Percentiles rank a stretch among this genome's conserved stretches.
Evolutionary conservation across 2,113 vertebrate species (phyloP).

Genomic region (Rhinolophus ferrumequinum): DNA sequence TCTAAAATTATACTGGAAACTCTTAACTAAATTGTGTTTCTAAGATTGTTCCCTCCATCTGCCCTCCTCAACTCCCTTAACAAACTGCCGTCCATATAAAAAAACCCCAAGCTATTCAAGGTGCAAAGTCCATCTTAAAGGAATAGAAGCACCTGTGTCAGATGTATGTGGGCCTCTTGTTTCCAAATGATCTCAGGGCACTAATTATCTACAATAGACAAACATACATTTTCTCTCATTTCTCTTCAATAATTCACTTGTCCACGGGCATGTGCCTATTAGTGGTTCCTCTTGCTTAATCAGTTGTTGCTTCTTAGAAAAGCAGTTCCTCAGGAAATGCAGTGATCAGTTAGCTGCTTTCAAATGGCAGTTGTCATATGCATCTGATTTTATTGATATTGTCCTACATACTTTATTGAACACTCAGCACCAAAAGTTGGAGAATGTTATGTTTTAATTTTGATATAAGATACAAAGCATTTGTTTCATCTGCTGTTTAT

Average conservation of each 20-base stretch:
- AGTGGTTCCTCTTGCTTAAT: background rate
- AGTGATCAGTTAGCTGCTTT: background rate
- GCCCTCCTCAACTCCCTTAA: background rate
- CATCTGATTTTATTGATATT: background rate
- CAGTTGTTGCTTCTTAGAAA: conserved; percentile 19
- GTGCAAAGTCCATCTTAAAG: background rate
- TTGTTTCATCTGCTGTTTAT: background rate
- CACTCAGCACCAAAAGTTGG: background rate
- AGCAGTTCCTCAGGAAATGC: conserved; percentile 2
- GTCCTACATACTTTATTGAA: background rate
- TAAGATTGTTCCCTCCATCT: background rate
- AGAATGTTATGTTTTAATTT: conserved; percentile 36
- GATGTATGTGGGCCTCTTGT: background rate
- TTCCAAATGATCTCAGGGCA: background rate
- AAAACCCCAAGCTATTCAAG: background rate
- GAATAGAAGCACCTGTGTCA: background rate
- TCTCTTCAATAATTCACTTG: conserved; percentile 1
- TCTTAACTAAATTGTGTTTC: conserved; percentile 46
- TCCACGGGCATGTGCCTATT: background rate
- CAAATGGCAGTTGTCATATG: background rate
- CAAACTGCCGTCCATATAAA: background rate
- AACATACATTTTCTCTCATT: background rate
- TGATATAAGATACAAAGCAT: background rate
- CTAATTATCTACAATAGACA: background rate
- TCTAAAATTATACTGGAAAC: conserved; percentile 1